Evolutionary conservation across 2,113 vertebrate genomes (phyloP).

Genomic region (Pteronura brasiliensis): DNA sequence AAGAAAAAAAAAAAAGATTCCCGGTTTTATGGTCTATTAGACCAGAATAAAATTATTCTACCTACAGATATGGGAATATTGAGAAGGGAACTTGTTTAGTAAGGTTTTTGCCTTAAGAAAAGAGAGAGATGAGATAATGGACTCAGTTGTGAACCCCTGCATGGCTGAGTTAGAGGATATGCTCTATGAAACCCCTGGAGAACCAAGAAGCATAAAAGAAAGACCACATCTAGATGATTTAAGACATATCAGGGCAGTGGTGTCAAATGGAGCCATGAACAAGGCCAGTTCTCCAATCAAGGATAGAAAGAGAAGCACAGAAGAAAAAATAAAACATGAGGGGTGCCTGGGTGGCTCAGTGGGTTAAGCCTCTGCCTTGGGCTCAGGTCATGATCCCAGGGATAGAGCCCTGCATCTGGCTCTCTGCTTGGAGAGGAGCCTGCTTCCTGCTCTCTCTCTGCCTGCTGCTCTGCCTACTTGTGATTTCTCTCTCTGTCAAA

Average conservation of each 20-base stretch:
- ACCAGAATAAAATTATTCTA: background rate
- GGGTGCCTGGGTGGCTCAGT: too few species aligned
- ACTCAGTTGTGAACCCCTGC: background rate
- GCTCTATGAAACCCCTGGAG: background rate
- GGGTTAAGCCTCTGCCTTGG: too few species aligned
- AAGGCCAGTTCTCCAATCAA: background rate
- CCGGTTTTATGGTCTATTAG: background rate
- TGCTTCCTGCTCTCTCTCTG: too few species aligned
- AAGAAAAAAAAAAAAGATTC: background rate
- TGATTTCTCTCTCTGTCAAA: too few species aligned
- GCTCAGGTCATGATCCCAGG: too few species aligned
- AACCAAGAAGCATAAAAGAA: background rate
- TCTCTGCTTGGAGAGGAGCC: too few species aligned
- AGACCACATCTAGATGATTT: background rate
- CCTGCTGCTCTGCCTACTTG: too few species aligned
- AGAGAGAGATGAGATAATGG: background rate
- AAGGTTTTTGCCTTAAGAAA: background rate
- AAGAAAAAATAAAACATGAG: too few species aligned
- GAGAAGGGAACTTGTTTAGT: background rate
- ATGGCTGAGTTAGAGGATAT: background rate
- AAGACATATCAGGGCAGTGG: background rate
- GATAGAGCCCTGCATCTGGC: rapidly evolving
- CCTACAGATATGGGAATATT: background rate
- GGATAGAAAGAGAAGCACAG: background rate
- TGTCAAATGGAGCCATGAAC: background rate